phyloP scores from a whole-genome alignment of 2,113 vertebrate species.

The Fukomys damarensis region DNA sequence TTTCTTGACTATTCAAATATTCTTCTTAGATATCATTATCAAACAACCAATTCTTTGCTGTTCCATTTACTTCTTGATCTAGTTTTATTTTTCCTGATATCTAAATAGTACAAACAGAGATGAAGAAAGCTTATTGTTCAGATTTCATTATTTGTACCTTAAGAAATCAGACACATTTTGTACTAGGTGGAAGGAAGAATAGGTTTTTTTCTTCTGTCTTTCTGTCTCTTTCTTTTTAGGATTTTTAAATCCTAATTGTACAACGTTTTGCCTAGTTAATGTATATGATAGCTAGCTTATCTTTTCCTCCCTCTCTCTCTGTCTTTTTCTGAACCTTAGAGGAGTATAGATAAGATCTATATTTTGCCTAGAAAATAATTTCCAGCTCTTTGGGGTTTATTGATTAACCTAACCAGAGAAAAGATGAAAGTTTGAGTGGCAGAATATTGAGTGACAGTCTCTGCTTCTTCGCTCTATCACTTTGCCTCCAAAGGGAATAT shows the following conservation, averaged over 20 bases:
- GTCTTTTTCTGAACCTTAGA: constrained; percentile 11
- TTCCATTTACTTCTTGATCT: background rate
- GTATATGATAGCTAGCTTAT: background rate
- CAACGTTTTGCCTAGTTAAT: background rate
- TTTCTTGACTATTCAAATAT: constrained; percentile 42
- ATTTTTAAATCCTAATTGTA: background rate
- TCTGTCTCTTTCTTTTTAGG: constrained; percentile 5
- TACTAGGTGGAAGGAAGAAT: background rate
- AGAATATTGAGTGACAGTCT: background rate
- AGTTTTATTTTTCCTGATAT: background rate
- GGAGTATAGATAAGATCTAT: background rate
- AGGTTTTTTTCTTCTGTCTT: background rate
- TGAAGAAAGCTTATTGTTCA: background rate
- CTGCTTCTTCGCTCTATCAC: background rate
- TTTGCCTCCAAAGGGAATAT: background rate
- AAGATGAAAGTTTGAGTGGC: background rate
- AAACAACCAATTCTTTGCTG: background rate
- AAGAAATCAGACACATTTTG: background rate
- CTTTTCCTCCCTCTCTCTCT: too few relatives aligned
- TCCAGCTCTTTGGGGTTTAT: background rate
- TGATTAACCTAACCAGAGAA: background rate
- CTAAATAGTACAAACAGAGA: background rate
- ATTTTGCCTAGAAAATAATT: background rate
- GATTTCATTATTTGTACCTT: background rate
- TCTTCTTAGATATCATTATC: background rate